Base-by-base conservation (phyloP, 2,797 vertebrate species). In the Pantherophis alleghaniensis region DNA sequence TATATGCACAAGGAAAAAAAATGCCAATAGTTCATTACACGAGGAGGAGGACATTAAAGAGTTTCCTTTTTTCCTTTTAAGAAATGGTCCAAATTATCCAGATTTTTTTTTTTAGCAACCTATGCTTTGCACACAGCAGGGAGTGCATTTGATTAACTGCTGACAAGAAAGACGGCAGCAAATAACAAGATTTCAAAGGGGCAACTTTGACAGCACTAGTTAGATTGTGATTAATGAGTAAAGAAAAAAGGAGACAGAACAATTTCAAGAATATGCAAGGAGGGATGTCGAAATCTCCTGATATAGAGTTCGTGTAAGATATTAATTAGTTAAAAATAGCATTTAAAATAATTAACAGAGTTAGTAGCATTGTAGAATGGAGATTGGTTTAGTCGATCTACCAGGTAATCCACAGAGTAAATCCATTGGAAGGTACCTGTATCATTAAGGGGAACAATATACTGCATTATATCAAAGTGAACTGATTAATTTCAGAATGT, bases 211-310 rank as follows among this genome's bases (percentile, higher is more conserved):
- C 98, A 98, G 98, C 97, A 96, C 96, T 98, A 97, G 97, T 97
- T 97, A 97, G 97, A 94, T 96, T 95, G 97, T 98, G 98, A 98
- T 98, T 98, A 99, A 98, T 98, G 98, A 98, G 97, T 98, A 97
- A 98, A 98, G 98, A 95, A 97, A 97, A 96, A 96, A 87, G 95
- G 96, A 96, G 94, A 92, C 63, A 69, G 87, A 60, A 42, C 93
- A 95, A 94, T 61, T 88, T 95, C 91, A 90, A 90, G 89, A 95
- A 88, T 92, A 87, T 92, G 95, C 95, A 92, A 94, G 86, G 94
- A 59, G 60, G 53, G 91, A 94, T 96, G 93, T 93, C 90, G 95
- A 92, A 92, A 90, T 93, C 93, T 69, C 95, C 88, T 18, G 55
- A 95, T 94, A 90, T 91, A 87, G 90, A 94, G 87, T 95, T 96